These are phyloP conservation scores for Laupala kohalensis DNA, from an alignment of 1,140 invertebrate genomes.

Conservation along the genomic window DNA sequence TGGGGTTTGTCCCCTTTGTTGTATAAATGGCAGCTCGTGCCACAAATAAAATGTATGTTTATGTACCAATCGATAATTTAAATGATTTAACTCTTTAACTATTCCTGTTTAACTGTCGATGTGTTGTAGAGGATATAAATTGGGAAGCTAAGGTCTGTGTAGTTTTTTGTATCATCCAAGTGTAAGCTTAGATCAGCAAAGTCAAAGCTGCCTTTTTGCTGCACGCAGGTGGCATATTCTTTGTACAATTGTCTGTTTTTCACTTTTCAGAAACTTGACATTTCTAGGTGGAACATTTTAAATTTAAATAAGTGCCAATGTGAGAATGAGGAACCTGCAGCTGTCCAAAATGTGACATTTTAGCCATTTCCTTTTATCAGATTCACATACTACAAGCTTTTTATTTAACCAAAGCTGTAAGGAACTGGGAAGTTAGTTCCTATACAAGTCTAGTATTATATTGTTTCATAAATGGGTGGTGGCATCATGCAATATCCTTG, in stretches of 20 bases:
- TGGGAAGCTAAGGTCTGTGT: background rate
- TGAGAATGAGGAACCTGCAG: slow-evolving; percentile 3
- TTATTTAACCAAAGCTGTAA: slow-evolving; percentile 11
- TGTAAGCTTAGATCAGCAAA: background rate
- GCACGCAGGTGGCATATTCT: slow-evolving; percentile 5
- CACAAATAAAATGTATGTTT: slow-evolving; percentile 1
- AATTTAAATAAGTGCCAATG: slow-evolving; percentile 11
- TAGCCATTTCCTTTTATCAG: background rate
- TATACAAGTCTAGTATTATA: slow-evolving; percentile 9
- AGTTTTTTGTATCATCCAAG: slow-evolving; percentile 1
- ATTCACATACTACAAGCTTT: slow-evolving; percentile 6
- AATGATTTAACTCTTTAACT: slow-evolving; percentile 1
- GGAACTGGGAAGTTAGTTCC: slow-evolving; percentile 11
- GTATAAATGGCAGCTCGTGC: slow-evolving; percentile 5
- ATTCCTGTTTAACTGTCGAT: slow-evolving; percentile 2
- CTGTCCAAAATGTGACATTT: background rate
- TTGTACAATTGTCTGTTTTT: slow-evolving; percentile 7
- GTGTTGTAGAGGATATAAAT: slow-evolving; percentile 1
- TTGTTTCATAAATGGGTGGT: slow-evolving; percentile 7
- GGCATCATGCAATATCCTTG: slow-evolving; percentile 31
- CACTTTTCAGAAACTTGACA: slow-evolving; percentile 8
- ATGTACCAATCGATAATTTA: background rate
- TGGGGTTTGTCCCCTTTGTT: background rate
- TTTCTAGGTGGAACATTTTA: slow-evolving; percentile 7
- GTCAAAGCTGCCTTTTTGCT: background rate